Evolutionary conservation across 2,113 vertebrate genomes (phyloP).

Genomic region (Halichoeres trimaculatus): DNA sequence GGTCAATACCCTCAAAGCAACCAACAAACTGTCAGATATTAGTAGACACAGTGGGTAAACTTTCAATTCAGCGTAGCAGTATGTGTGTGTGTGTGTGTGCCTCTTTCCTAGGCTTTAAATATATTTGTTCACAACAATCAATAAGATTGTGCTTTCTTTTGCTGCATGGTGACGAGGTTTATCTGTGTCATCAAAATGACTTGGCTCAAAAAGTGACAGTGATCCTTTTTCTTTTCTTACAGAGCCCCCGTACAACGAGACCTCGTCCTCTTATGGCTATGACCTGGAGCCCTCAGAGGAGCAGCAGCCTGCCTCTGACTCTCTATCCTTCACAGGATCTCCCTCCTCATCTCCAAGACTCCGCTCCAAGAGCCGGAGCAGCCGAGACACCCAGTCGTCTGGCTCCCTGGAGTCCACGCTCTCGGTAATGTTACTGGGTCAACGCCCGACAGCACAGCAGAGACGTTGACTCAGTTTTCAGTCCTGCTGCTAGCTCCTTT

Average conservation of each 20-base stretch:
- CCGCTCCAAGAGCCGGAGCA: constrained; percentile 87
- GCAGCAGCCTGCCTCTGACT: constrained; percentile 82
- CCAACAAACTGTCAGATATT: no score
- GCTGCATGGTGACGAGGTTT: neutral
- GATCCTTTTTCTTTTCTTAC: constrained; percentile 65
- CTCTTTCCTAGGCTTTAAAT: no score
- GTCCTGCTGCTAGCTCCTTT: neutral
- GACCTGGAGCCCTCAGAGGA: constrained; percentile 88
- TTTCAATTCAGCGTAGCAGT: no score
- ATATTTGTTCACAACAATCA: no score
- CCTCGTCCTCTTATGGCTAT: constrained; percentile 83
- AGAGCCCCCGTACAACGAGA: constrained; percentile 86
- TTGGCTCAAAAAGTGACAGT: constrained; percentile 43
- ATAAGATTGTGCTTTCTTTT: neutral
- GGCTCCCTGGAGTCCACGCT: constrained; percentile 89
- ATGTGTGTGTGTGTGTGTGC: no score
- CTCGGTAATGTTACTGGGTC: constrained; percentile 79
- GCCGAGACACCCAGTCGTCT: constrained; percentile 84
- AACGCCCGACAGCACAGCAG: neutral
- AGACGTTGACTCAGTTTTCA: neutral
- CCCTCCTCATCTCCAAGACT: constrained; percentile 90
- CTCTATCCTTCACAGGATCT: constrained; percentile 88
- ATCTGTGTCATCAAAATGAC: neutral
- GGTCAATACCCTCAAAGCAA: no score
- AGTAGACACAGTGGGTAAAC: no score